Conservation (phyloP, 1,140 invertebrate genomes). For the Drosophila navojoa region DNA sequence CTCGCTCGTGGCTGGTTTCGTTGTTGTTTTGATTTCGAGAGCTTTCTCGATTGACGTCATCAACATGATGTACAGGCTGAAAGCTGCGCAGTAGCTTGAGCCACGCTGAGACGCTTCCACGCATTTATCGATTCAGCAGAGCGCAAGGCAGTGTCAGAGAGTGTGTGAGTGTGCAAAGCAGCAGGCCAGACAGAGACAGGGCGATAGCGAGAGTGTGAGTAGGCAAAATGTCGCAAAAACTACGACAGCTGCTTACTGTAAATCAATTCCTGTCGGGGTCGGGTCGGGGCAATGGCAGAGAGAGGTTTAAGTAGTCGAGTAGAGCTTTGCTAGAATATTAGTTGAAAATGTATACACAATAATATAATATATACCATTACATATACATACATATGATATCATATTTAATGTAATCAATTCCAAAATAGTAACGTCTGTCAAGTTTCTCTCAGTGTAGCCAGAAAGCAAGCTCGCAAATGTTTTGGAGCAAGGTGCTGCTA, state of each 20-base stretch:
- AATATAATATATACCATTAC: too few relatives aligned
- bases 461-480: conserved; percentile 31
- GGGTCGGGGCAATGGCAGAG: conserved; percentile 1
- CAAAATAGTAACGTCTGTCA: too few relatives aligned
- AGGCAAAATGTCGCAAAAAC: conserved; percentile 44
- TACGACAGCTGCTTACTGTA: conserved; percentile 38
- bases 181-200: conserved; percentile 4
- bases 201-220: conserved; percentile 20
- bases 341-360: too few relatives aligned
- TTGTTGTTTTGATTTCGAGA: conserved; percentile 62
- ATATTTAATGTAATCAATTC: too few relatives aligned
- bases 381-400: too few relatives aligned
- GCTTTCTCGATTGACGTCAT: conserved; percentile 83
- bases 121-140: conserved; percentile 70
- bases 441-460: conserved; percentile 54
- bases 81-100: conserved; percentile 70
- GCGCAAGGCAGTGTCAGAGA: background rate
- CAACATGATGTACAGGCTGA: conserved; percentile 60
- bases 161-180: background rate
- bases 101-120: conserved; percentile 67
- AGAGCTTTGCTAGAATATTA: too few relatives aligned
- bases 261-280: conserved; percentile 6
- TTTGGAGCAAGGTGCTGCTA: conserved; percentile 55
- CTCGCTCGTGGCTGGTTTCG: background rate
- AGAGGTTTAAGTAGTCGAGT: too few relatives aligned